Evolutionary conservation across 2,888 invertebrate genomes (phyloP), one percentile per base, ranked within the genome.

Genomic region (Erebia epiphron): DNA sequence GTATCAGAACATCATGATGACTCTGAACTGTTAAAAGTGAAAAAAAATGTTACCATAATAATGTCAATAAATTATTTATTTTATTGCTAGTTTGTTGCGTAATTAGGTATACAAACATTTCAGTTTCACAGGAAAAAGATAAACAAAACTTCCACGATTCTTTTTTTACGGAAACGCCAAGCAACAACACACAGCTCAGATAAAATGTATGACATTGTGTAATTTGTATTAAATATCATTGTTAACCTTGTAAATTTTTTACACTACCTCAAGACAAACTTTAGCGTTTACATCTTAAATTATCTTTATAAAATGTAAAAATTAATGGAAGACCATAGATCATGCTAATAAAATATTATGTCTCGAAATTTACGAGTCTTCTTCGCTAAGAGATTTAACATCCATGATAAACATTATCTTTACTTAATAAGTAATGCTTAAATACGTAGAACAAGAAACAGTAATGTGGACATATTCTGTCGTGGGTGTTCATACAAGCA

Each of bases 191-290:
- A 43, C 60, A 14, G 18, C 16, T 16, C 18, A 43, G 46, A 61
- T 61, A 61, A 61, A 61, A 61, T 61, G 10, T 46, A 18, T n/a
- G 8, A 35, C 2, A 46, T 46, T 18, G 18, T 61, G 18, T 61
- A 61, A 61, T 18, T 43, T 46, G 61, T 49, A 60, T 60, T 60
- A 60, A 60, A 60, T 60, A 60, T 62, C 61, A 62, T 21, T 46
- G 16, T 60, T 8, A 46, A 46, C 61, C 61, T 49, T 62, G 61
- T 18, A 46, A 2, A 52, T 46, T n/a, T 8, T 7, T 16, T 60
- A 60, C 35, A 35, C 35, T 35, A 62, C 21, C 13, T 13, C 21
- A 18, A 21, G 13, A 49, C 1, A 46, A 49, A 62, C 46, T 43
- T 49, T 21, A 46, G 18, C 9, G 60, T 61, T 35, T 61, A 61